A percentile compares a stretch with the other conserved stretches of the same genome.
Conservation (phyloP, 2,888 invertebrate species). For the Furcula furcula region DNA sequence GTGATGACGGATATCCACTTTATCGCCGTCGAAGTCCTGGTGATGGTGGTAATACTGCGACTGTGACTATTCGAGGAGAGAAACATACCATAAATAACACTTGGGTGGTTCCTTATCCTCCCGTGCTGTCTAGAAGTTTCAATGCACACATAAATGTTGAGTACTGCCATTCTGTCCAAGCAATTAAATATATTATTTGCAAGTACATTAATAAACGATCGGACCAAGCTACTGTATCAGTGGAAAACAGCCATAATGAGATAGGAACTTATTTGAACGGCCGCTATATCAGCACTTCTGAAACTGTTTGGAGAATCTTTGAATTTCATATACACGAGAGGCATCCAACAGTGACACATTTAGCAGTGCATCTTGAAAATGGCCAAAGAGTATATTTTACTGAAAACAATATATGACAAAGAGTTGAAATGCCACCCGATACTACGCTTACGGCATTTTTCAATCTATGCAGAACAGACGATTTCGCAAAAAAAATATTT, state of each 20-base stretch:
- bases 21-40: neutral
- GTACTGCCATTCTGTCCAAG: too few relatives aligned
- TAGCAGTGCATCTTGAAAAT: constrained; percentile 1
- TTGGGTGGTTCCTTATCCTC: constrained; percentile 3
- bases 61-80: too few relatives aligned
- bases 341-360: constrained; percentile 3
- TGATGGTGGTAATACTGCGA: neutral
- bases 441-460: constrained; percentile 8
- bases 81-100: neutral
- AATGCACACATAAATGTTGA: constrained; percentile 4
- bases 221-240: neutral
- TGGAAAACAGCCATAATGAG: constrained; percentile 1
- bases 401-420: neutral
- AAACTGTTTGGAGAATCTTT: constrained; percentile 5
- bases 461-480: constrained; percentile 16
- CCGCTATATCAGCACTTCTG: constrained; percentile 6
- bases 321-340: constrained; percentile 6
- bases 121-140: constrained; percentile 1
- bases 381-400: constrained; percentile 2
- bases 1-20: constrained; percentile 7
- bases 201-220: constrained; percentile 2
- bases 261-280: constrained; percentile 8
- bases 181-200: neutral
- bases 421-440: constrained; percentile 1
- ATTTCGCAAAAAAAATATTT: constrained; percentile 22